Evolutionary conservation across 2,113 vertebrate species (phyloP).

Genomic region (Smithornis capensis): DNA sequence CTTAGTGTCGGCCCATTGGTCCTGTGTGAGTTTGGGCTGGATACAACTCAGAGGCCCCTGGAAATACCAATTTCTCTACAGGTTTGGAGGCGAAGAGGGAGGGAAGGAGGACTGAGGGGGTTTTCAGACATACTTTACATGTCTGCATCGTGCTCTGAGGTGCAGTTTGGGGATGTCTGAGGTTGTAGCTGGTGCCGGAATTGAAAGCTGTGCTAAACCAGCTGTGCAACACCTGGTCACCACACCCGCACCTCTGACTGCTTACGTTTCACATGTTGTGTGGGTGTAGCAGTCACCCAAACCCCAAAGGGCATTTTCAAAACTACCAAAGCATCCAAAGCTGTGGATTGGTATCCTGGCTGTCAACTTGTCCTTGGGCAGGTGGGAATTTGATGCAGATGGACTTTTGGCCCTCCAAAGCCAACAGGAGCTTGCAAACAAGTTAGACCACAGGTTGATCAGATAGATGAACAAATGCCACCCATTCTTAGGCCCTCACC

Average conservation of each 20-base stretch:
- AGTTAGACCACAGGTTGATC: rapidly evolving
- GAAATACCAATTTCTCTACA: background rate
- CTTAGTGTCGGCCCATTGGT: background rate
- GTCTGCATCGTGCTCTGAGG: background rate
- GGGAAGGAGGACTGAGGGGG: background rate
- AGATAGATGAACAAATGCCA: background rate
- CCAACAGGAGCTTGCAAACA: background rate
- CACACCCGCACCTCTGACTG: background rate
- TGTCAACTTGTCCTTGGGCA: background rate
- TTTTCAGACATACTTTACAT: background rate
- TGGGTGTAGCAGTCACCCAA: background rate
- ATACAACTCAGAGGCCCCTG: background rate
- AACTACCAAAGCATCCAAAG: background rate
- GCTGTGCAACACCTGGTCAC: background rate
- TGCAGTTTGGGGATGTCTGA: background rate
- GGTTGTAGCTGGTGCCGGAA: background rate
- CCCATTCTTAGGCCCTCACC: background rate
- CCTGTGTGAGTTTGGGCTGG: background rate
- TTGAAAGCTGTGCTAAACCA: background rate
- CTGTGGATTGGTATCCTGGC: background rate
- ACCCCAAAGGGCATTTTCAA: background rate
- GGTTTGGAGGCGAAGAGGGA: background rate
- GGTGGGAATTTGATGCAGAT: background rate
- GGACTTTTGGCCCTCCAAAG: background rate
- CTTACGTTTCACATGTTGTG: background rate